phyloP scores from a whole-genome alignment of 2,797 vertebrate species.

The Antrozous pallidus region DNA sequence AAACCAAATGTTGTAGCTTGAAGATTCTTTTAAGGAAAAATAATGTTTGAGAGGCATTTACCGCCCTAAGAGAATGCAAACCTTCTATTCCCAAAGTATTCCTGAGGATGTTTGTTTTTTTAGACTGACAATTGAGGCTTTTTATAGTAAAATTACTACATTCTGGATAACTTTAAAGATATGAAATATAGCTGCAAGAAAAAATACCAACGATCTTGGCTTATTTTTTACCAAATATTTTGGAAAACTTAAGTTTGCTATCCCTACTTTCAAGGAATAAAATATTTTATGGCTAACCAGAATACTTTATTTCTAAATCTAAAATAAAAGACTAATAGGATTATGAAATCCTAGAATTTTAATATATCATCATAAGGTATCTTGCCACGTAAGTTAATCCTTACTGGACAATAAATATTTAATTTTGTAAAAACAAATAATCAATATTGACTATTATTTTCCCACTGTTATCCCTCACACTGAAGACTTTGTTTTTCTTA shows the following conservation, averaged over 20 bases:
- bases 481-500: neutral
- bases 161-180: conserved; percentile 40
- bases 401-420: neutral
- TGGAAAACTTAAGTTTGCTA: conserved; percentile 44
- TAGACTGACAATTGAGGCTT: conserved; percentile 1
- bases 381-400: conserved; percentile 3
- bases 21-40: conserved; percentile 58
- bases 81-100: conserved; percentile 45
- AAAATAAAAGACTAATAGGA: conserved; percentile 32
- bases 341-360: conserved; percentile 28
- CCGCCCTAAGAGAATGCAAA: neutral
- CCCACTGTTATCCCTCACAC: neutral
- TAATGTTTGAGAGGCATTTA: conserved; percentile 50
- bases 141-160: conserved; percentile 31
- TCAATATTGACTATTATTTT: neutral
- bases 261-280: conserved; percentile 38
- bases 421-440: neutral
- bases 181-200: conserved; percentile 10
- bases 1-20: conserved; percentile 25
- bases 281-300: conserved; percentile 21
- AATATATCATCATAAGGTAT: neutral
- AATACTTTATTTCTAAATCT: conserved; percentile 39
- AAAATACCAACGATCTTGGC: neutral
- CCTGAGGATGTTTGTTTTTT: conserved; percentile 40
- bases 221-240: neutral